Evolutionary conservation across 2,888 invertebrate species (phyloP), one percentile per base, ranked within the genome.

Genomic region (Drosophila borborema): DNA sequence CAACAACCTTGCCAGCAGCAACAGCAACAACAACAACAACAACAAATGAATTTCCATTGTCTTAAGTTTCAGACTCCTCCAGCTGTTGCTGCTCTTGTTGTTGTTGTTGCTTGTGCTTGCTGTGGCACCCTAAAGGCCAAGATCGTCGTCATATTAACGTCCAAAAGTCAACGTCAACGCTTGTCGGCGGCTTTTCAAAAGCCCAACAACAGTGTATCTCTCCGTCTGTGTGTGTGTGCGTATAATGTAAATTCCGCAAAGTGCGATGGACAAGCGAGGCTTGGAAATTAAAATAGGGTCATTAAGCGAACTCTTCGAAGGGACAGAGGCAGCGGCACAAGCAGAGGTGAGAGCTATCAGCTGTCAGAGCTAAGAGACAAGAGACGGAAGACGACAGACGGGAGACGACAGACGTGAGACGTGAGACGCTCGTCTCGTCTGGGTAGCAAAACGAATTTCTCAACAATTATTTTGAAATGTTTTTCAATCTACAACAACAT

Each of bases 101-200:
- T n/a, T 41, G 72, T 54, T 69, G 66, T 43, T 61, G 70, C 41
- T 74, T 66, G 45, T 58, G 63, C 23, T 54, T 40, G 67, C 53
- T 54, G 46, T 56, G 82, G 82, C 85, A 87, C 90, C 83, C 83
- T 73, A 90, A 90, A 87, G 90, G 89, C 86, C 86, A 87, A 90
- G 90, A 87, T 90, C 84, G 90, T 89, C 84, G 80, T 89, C 90
- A 90, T 89, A 86, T 90, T 86, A 86, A 71, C 87, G 87, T 90
- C 88, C 88, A 88, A 89, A 85, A 85, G 86, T 86, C 84, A 89
- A 83, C 86, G 77, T 71, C 83, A 51, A 51, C 51, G 86, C 90
- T 79, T 87, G 90, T 87, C 73, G 89, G 90, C 89, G 72, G 68
- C 86, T 85, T 80, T 81, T 88, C 86, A 89, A 90, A 88, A 90